These are phyloP conservation scores for Amblyteles armatorius DNA, from an alignment of 2,888 invertebrate species.

Conservation along the genomic window DNA sequence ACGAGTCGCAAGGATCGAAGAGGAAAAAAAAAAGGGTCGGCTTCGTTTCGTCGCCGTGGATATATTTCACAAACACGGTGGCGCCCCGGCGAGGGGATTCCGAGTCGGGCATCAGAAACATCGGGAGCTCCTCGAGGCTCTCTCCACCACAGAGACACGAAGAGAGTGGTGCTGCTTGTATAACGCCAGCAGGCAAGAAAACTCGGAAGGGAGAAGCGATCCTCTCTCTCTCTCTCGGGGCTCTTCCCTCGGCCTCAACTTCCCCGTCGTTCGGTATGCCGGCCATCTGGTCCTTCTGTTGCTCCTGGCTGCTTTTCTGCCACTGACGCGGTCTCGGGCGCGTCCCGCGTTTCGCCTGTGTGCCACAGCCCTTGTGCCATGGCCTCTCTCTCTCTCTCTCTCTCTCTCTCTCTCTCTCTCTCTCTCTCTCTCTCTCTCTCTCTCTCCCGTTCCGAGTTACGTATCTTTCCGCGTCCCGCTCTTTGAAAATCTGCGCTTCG, in stretches of 20 bases:
- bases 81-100: conserved; percentile 34
- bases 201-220: conserved; percentile 34
- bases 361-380: conserved; percentile 13
- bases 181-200: conserved; percentile 58
- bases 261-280: conserved; percentile 29
- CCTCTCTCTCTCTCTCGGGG: conserved; percentile 11
- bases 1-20: background rate
- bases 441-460: conserved; percentile 6
- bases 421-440: conserved; percentile 37
- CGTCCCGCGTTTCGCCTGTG: background rate
- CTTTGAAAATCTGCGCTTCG: conserved; percentile 50
- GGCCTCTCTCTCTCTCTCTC: conserved; percentile 2
- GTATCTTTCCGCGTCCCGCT: conserved; percentile 9
- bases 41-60: conserved; percentile 25
- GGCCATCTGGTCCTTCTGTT: conserved; percentile 42
- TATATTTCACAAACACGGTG: conserved; percentile 36
- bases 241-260: conserved; percentile 26
- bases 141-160: background rate
- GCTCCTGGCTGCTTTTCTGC: background rate
- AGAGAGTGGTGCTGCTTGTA: conserved; percentile 6
- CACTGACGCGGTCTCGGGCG: conserved; percentile 14
- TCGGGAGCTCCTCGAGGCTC: conserved; percentile 34
- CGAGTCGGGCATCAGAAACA: conserved; percentile 43
- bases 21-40: background rate
- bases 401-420: conserved; percentile 29